Evolutionary conservation across 2,797 vertebrate genomes (phyloP).

Genomic region (Bryconaethiops microstoma): DNA sequence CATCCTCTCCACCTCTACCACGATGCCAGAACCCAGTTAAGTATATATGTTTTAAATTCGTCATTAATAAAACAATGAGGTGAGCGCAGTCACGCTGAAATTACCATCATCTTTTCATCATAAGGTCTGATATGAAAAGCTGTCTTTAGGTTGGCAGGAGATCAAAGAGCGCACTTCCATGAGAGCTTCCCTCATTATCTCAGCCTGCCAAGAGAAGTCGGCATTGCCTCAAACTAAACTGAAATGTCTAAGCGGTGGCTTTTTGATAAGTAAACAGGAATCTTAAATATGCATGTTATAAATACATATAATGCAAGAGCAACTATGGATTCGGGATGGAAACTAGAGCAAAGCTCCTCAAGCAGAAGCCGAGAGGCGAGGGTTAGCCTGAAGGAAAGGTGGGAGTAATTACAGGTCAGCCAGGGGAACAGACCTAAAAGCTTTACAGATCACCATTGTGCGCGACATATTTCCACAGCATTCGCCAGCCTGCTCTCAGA

Average conservation of each 20-base stretch:
- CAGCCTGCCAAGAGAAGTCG: constrained; percentile 39
- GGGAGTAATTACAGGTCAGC: constrained; percentile 54
- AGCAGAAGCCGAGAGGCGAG: constrained; percentile 30
- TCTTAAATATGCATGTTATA: constrained; percentile 22
- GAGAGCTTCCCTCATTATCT: constrained; percentile 38
- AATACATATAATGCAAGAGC: neutral
- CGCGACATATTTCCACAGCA: constrained; percentile 22
- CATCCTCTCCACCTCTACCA: neutral
- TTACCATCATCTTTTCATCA: constrained; percentile 17
- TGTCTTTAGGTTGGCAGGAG: constrained; percentile 28
- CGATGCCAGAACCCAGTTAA: neutral
- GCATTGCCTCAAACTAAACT: constrained; percentile 19
- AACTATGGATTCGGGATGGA: constrained; percentile 18
- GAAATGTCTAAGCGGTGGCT: constrained; percentile 22
- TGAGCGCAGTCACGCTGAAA: constrained; percentile 5
- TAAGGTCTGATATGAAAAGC: constrained; percentile 35
- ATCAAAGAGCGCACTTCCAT: constrained; percentile 39
- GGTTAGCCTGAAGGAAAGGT: constrained; percentile 48
- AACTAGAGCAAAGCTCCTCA: neutral
- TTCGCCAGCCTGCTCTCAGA: constrained; percentile 3
- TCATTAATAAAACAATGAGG: neutral
- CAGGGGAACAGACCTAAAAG: constrained; percentile 41
- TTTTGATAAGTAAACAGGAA: constrained; percentile 30
- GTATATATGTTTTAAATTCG: neutral
- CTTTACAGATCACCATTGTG: constrained; percentile 26